Percentiles rank a stretch among this genome's conserved stretches.
phyloP scores from a whole-genome alignment of 2,113 vertebrate species.

The Spea multiplicata region DNA sequence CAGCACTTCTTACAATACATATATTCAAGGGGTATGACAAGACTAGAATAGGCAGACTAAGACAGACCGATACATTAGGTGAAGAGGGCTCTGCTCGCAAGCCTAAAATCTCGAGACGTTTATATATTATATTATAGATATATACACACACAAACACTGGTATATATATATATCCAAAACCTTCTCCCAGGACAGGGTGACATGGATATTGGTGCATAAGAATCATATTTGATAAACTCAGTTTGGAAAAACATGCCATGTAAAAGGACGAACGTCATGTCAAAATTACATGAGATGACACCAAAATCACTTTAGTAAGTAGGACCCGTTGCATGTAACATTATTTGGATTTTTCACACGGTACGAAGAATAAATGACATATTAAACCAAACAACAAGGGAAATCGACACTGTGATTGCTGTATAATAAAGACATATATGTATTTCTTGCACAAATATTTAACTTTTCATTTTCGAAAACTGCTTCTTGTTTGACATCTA shows the following conservation, averaged over 20 bases:
- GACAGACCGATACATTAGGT: too few relatives aligned
- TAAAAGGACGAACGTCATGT: neutral
- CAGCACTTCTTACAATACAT: too few relatives aligned
- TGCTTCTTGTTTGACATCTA: slow-evolving; percentile 46
- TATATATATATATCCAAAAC: too few relatives aligned
- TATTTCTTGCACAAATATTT: slow-evolving; percentile 47
- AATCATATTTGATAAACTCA: neutral
- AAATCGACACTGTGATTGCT: slow-evolving; percentile 28
- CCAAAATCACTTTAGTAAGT: slow-evolving; percentile 24
- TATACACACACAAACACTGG: too few relatives aligned
- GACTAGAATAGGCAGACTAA: too few relatives aligned
- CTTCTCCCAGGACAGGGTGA: too few relatives aligned
- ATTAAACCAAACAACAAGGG: slow-evolving; percentile 42
- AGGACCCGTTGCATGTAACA: slow-evolving; percentile 14
- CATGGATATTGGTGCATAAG: too few relatives aligned
- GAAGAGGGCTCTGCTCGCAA: too few relatives aligned
- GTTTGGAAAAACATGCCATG: neutral
- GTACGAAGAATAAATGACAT: slow-evolving; percentile 30
- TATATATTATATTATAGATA: too few relatives aligned
- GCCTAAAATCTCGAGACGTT: too few relatives aligned
- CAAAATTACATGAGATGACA: slow-evolving; percentile 29
- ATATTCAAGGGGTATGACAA: too few relatives aligned
- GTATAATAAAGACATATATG: slow-evolving; percentile 38
- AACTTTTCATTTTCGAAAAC: slow-evolving; percentile 44
- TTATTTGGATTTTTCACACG: slow-evolving; percentile 35